phyloP scores from a whole-genome alignment of 2,888 invertebrate species.

The Macrosoma leucophasiata region DNA sequence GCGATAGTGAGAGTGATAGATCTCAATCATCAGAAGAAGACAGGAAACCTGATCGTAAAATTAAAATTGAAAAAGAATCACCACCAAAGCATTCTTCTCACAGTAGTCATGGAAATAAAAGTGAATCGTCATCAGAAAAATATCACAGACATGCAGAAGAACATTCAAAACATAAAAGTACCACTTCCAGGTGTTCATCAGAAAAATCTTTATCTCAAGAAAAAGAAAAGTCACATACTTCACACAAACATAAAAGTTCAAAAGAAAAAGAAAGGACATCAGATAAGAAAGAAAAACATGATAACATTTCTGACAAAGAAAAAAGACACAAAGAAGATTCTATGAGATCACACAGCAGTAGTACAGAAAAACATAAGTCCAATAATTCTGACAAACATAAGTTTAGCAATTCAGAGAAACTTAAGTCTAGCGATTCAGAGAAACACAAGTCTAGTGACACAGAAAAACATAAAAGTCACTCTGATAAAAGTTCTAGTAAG shows the following conservation, averaged over 20 bases:
- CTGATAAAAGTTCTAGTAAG: slow-evolving; percentile 34
- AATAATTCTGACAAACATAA: slow-evolving; percentile 38
- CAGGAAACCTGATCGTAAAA: slow-evolving; percentile 36
- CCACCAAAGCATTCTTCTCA: slow-evolving; percentile 39
- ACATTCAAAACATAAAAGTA: slow-evolving; percentile 35
- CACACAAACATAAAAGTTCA: slow-evolving; percentile 16
- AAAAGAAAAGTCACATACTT: slow-evolving; percentile 18
- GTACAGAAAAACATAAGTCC: slow-evolving; percentile 20
- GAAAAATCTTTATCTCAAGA: slow-evolving; percentile 42
- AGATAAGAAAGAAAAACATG: slow-evolving; percentile 10
- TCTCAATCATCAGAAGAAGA: slow-evolving; percentile 52
- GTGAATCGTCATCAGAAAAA: slow-evolving; percentile 31
- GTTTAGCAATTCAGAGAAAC: slow-evolving; percentile 18
- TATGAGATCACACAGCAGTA: slow-evolving; percentile 16
- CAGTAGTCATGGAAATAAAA: slow-evolving; percentile 36
- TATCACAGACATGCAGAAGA: slow-evolving; percentile 34
- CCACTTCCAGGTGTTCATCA: slow-evolving; percentile 36
- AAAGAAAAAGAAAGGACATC: slow-evolving; percentile 15
- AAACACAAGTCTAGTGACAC: slow-evolving; percentile 28
- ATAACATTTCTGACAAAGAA: slow-evolving; percentile 8
- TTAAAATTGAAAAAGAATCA: slow-evolving; percentile 28
- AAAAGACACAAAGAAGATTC: slow-evolving; percentile 8
- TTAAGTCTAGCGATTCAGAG: too few relatives aligned
- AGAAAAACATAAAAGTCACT: slow-evolving; percentile 21
- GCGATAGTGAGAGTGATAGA: slow-evolving; percentile 41